Evolutionary conservation across 2,797 vertebrate genomes (phyloP).

Genomic region (Megalops cyprinoides): DNA sequence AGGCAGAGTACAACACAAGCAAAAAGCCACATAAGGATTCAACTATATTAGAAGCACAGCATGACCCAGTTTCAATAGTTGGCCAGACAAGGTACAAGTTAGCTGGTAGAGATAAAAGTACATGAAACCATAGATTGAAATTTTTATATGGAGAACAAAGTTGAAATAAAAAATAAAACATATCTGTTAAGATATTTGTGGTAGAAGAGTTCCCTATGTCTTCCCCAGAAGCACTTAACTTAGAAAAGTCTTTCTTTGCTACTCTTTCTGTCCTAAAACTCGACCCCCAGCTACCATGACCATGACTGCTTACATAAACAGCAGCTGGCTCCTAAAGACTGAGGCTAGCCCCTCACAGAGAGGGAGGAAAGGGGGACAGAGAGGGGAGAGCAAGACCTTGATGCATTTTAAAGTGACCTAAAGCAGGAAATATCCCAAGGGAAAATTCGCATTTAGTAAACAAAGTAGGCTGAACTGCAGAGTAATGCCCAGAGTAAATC

Average conservation of each 20-base stretch:
- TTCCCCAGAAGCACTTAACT: not conserved
- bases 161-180: not conserved
- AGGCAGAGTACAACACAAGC: too few species aligned
- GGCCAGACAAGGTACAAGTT: too few species aligned
- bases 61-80: too few species aligned
- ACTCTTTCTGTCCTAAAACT: not conserved
- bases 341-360: not conserved
- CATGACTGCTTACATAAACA: slow-evolving; percentile 5
- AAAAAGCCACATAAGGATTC: too few species aligned
- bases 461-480: not conserved
- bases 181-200: not conserved
- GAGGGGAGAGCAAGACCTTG: not conserved
- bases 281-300: not conserved
- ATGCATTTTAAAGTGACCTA: not conserved
- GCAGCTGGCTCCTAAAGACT: not conserved
- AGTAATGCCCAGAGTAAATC: not conserved
- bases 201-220: not conserved
- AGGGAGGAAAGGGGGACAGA: not conserved
- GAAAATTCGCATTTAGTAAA: not conserved
- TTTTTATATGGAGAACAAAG: too few species aligned
- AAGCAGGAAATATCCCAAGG: not conserved
- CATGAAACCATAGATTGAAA: too few species aligned
- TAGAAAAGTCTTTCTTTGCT: not conserved
- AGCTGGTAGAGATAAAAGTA: too few species aligned
- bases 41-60: too few species aligned